Conservation (phyloP, 1,140 invertebrate genomes). For the Sitobion miscanthi region DNA sequence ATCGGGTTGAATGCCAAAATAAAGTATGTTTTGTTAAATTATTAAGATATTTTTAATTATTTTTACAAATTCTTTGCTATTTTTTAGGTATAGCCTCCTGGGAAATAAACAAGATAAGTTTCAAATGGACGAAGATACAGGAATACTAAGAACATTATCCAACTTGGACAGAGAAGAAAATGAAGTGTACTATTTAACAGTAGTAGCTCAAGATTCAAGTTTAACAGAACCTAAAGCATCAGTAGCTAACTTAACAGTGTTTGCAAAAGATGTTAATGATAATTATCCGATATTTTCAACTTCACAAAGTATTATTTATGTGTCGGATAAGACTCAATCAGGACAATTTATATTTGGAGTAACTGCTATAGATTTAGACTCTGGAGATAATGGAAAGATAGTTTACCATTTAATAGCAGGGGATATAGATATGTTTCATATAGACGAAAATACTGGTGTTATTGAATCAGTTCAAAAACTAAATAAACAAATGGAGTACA, state of each 20-base stretch:
- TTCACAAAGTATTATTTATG: conserved; percentile 75
- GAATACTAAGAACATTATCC: conserved; percentile 75
- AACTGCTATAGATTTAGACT: conserved; percentile 80
- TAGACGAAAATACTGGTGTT: conserved; percentile 81
- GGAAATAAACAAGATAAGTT: conserved; percentile 82
- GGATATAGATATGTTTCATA: conserved; percentile 77
- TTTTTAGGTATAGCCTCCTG: conserved; percentile 73
- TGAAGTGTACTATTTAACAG: conserved; percentile 76
- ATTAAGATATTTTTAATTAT: neutral
- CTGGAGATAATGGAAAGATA: conserved; percentile 79
- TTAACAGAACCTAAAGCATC: conserved; percentile 79
- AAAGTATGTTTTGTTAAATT: conserved; percentile 64
- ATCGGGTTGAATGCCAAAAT: conserved; percentile 84
- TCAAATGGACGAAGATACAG: conserved; percentile 75
- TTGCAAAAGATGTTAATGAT: conserved; percentile 84
- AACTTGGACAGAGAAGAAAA: conserved; percentile 81
- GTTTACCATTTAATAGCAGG: conserved; percentile 78
- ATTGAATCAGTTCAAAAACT: conserved; percentile 73
- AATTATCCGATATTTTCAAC: conserved; percentile 81
- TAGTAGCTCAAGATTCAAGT: conserved; percentile 87
- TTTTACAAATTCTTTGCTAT: conserved; percentile 18
- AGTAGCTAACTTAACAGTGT: conserved; percentile 81
- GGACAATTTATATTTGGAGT: conserved; percentile 86
- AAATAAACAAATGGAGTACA: conserved; percentile 64
- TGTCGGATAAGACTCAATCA: conserved; percentile 77